Evolutionary conservation across 2,888 invertebrate species (phyloP).

Genomic region (Zygaena filipendulae): DNA sequence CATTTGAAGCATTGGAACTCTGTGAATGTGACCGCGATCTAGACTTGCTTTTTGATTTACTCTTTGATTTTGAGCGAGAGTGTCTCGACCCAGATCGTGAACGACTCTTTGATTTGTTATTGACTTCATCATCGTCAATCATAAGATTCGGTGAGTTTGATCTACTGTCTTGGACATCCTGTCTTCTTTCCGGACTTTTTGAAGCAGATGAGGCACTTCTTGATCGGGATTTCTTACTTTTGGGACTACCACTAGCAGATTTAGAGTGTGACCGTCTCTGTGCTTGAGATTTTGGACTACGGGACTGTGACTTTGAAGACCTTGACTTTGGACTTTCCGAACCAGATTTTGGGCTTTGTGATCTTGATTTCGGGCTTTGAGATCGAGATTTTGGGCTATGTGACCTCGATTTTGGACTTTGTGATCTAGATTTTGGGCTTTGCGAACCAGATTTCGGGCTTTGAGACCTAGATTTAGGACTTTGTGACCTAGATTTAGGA

Average conservation of each 20-base stretch:
- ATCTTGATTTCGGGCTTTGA: conserved; percentile 32
- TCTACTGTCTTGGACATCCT: conserved; percentile 47
- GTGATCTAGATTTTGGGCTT: conserved; percentile 28
- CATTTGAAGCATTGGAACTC: conserved; percentile 44
- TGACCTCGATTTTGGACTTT: conserved; percentile 35
- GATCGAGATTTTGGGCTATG: conserved; percentile 31
- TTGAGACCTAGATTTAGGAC: conserved; percentile 35
- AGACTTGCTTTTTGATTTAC: conserved; percentile 41
- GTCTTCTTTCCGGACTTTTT: conserved; percentile 37
- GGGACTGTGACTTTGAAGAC: conserved; percentile 30
- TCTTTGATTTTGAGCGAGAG: conserved; percentile 47
- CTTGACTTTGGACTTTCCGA: conserved; percentile 37
- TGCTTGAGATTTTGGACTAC: conserved; percentile 23
- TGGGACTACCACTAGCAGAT: conserved; percentile 51
- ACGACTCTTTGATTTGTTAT: conserved; percentile 46
- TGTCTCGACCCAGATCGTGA: conserved; percentile 50
- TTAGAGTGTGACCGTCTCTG: conserved; percentile 45
- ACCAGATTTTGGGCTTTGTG: conserved; percentile 23
- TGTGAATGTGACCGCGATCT: conserved; percentile 53
- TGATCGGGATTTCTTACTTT: conserved; percentile 32
- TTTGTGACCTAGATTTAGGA: conserved; percentile 26
- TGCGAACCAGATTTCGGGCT: conserved; percentile 33
- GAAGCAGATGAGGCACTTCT: conserved; percentile 41
- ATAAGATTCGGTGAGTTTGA: conserved; percentile 65
- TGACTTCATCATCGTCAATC: conserved; percentile 56